Base-by-base conservation (phyloP, 2,113 vertebrate genomes). In the Pitta sordida region DNA sequence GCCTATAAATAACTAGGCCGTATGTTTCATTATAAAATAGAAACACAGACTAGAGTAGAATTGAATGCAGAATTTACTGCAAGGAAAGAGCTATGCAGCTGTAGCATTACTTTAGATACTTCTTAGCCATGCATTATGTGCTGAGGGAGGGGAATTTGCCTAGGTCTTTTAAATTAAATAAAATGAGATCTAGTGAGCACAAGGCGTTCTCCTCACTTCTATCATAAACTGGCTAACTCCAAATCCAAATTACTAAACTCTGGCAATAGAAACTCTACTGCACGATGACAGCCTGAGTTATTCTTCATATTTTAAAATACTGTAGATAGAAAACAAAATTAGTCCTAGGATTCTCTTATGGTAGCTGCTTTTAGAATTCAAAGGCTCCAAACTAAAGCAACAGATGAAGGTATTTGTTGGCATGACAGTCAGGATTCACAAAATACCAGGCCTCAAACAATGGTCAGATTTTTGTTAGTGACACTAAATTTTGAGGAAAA, bases 1-100 rank as follows among this genome's bases (percentile, higher is more conserved):
- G 93, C 97, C 96, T 95, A 94, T 97, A 97, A 98, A 93, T 97
- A 98, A 97, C 96, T 93, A 96, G 96, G 82, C 96, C 97, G 80
- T 95, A 89, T 95, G 83, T 95, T 98, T 97, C 96, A 93, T 97
- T 94, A 87, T 95, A 90, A 95, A 97, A 97, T 53, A 96, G 83
- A 95, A 95, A 96, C 94, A 94, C 63, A 60, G 83, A 67, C 81
- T 88, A 68, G 93, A 95, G 91, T 65, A 95, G 60, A 91, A 96
- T 92, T 95, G 69, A 94, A 82, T 90, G 90, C 77, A 93, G 69
- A 93, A 82, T 7, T 87, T 97, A 88, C 49, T 82, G 69, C 46
- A 71, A 75, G 76, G 69, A 71, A 91, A 95, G 71, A 84, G 53
- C 65, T 89, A 95, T 93, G 76, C 49, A 95, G 71, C 84, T 90